Evolutionary conservation across 2,797 vertebrate genomes (phyloP), one percentile per base, ranked within the genome.

Genomic region (Gambusia yucatana): DNA sequence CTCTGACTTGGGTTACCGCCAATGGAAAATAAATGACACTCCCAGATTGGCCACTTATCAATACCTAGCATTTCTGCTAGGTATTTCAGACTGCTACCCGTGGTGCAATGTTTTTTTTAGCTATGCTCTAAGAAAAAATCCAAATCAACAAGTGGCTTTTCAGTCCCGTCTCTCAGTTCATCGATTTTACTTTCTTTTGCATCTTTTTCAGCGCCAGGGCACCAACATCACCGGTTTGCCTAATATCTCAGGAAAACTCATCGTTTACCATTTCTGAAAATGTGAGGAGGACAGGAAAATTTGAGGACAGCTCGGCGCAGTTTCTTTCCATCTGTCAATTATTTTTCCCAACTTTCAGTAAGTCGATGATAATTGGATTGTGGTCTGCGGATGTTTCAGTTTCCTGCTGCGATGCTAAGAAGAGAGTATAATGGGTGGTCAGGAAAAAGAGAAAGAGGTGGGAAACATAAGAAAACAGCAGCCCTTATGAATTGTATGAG

Each of bases 401-500:
- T 81, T 50, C 82, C 30, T 83, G 80, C 74, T 20, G 25, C 73
- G 57, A 71, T 43, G 50, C 46, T 76, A 75, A 81, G 41, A 77
- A 65, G 13, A 72, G 43, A 65, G 70, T 52, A 57, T 77, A 57
- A 73, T 77, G 87, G 86, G 86, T 90, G 86, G 90, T 93, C 88
- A 87, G 86, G 80, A 85, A 88, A 63, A 72, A 80, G 87, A 83
- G 81, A 83, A 71, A 59, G 47, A 75, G 77, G 63, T 28, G 6
- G 28, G 70, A 77, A 78, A 39, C 30, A 75, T 25, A 44, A 71
- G 43, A 77, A 85, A 92, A 93, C 77, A 93, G 80, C 28, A 73
- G 87, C 87, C 83, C 81, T 88, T 92, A 89, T 96, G 93, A 95
- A 94, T 94, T 95, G 92, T 94, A 94, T 93, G 93, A 93, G 93